These are phyloP conservation scores for Callaeas wilsoni DNA, from an alignment of 2,113 vertebrate genomes.

Conservation along the genomic window DNA sequence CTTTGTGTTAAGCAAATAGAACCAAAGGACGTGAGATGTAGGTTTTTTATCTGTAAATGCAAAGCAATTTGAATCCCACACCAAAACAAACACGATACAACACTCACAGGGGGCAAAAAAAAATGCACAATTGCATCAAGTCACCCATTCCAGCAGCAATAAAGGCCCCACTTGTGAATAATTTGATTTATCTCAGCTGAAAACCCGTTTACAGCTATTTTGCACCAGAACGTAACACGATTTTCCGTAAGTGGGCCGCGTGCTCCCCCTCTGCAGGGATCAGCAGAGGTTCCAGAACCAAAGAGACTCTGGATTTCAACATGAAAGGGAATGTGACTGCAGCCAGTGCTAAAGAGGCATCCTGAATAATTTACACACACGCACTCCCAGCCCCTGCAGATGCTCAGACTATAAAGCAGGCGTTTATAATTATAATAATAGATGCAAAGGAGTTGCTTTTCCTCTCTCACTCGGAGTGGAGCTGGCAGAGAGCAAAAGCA, in stretches of 20 bases:
- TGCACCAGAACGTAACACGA: background rate
- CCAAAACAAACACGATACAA: background rate
- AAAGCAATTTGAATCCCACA: background rate
- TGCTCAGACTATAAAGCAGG: slow-evolving; percentile 18
- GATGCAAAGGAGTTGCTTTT: background rate
- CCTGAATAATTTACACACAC: slow-evolving; percentile 45
- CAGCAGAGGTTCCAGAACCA: background rate
- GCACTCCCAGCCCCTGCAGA: background rate
- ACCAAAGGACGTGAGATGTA: background rate
- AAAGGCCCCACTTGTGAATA: background rate
- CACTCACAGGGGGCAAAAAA: background rate
- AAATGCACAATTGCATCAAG: background rate
- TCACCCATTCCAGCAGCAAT: background rate
- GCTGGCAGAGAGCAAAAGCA: background rate
- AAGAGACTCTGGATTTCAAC: background rate
- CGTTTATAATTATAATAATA: background rate
- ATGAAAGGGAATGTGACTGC: background rate
- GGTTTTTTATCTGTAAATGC: background rate
- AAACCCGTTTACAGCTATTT: background rate
- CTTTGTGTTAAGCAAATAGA: background rate
- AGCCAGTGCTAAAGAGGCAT: background rate
- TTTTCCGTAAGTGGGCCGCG: background rate
- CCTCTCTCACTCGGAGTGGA: background rate
- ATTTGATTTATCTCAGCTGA: background rate
- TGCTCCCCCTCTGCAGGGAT: background rate